Conservation (phyloP, 2,113 vertebrate genomes). For the Morone saxatilis region DNA sequence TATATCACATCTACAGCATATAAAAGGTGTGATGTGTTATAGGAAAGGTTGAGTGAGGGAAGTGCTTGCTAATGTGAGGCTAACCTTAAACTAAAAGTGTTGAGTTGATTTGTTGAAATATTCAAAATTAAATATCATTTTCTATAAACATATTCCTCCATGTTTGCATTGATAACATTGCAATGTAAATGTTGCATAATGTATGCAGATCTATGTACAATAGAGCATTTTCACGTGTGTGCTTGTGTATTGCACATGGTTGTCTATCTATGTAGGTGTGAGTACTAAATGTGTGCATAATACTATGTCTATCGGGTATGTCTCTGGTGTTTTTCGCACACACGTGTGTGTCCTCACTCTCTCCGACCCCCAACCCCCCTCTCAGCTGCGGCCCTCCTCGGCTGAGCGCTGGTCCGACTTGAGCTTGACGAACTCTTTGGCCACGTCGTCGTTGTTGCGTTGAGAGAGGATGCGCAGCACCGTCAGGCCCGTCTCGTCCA, state of each 20-base stretch:
- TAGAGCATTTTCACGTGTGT: conserved; percentile 66
- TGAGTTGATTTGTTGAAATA: conserved; percentile 32
- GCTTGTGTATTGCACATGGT: conserved; percentile 72
- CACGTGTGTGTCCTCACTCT: conserved; percentile 12
- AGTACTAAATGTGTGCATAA: conserved; percentile 55
- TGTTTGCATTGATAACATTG: conserved; percentile 75
- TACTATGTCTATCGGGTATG: conserved; percentile 37
- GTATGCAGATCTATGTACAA: conserved; percentile 75
- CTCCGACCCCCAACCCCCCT: background rate
- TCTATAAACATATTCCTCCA: conserved; percentile 59
- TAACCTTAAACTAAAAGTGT: conserved; percentile 27
- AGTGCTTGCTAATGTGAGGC: conserved; percentile 29
- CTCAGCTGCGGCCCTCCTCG: conserved; percentile 90
- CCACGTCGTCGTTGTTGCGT: conserved; percentile 97
- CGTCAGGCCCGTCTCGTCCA: conserved; percentile 98
- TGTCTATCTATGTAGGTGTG: conserved; percentile 51
- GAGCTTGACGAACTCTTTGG: conserved; percentile 97
- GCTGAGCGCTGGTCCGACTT: conserved; percentile 96
- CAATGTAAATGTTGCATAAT: conserved; percentile 73
- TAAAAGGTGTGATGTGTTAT: conserved; percentile 60
- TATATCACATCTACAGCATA: conserved; percentile 47
- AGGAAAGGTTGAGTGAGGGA: conserved; percentile 40
- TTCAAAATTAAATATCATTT: conserved; percentile 36
- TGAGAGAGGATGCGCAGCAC: conserved; percentile 97
- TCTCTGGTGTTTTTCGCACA: conserved; percentile 55